Conservation (phyloP, 2,113 vertebrate genomes). For the Oostethus manadensis region DNA sequence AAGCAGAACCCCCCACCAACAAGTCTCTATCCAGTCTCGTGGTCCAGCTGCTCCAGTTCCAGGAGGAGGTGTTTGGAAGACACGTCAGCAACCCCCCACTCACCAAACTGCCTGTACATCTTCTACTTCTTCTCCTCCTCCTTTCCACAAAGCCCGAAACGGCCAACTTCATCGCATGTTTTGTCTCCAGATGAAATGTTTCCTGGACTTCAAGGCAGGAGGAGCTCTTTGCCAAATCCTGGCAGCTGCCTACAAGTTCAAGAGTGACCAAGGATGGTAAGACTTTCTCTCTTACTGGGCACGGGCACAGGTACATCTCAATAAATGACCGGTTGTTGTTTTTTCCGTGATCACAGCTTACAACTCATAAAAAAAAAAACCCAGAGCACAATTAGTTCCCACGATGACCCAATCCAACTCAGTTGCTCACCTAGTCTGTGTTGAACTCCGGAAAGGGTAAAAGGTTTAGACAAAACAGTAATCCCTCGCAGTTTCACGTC, state of each 20-base stretch:
- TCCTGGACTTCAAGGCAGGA: conserved; percentile 96
- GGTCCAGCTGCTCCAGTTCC: conserved; percentile 93
- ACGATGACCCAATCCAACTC: no score
- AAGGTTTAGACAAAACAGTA: no score
- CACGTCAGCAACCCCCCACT: conserved; percentile 97
- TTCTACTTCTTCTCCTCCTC: conserved; percentile 6
- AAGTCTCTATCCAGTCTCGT: conserved; percentile 95
- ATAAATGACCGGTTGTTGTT: no score
- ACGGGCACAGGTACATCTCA: no score
- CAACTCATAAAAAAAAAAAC: no score
- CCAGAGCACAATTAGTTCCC: no score
- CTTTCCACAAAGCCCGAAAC: neutral
- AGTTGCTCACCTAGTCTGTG: no score
- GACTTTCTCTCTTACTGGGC: conserved; percentile 49
- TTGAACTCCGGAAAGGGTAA: no score
- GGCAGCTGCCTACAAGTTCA: conserved; percentile 97
- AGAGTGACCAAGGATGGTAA: conserved; percentile 99
- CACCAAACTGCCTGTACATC: conserved; percentile 84
- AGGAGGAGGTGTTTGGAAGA: conserved; percentile 94
- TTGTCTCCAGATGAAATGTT: conserved; percentile 87
- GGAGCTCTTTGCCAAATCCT: conserved; percentile 93
- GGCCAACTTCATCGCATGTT: conserved; percentile 8
- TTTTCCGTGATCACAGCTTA: no score
- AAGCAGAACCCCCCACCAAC: conserved; percentile 94
- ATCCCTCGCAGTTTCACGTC: no score